Base-by-base conservation (phyloP, 1,140 invertebrate species). In the Magallana gigas region DNA sequence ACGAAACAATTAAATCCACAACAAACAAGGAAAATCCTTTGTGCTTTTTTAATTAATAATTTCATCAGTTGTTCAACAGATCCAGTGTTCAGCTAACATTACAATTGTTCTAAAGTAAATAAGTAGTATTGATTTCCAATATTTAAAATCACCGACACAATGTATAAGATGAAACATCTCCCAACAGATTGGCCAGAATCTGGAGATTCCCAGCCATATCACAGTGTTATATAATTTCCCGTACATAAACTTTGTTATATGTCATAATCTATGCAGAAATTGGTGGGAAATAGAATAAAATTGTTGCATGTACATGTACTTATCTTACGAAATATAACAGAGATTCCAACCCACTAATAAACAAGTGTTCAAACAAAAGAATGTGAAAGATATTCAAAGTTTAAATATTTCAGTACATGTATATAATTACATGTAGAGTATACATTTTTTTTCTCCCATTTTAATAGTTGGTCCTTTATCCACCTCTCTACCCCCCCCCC, bases 31-130 rank as follows among this genome's bases (percentile, higher is more conserved):
- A 58, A 83, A 82, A 59, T 83, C 36, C 23, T 76, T 12, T 29
- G 68, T 71, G 18, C 23, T 76, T 76, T 48, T 48, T 76, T 76
- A 76, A 36, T 76, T 36, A 76, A 76, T 76, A 76, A 76, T 76
- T 76, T 68, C 64, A n/a, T 18, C 64, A 68, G 14, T 68, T 23
- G 5, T 68, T 68, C 36, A 8, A 76, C 68, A 76, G 23, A 76
- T 29, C 36, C 7, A 29, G 23, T 76, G 68, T 76, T 12, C 68
- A 76, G 60, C 14, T 62, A 48, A 48, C 36, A 48, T 48, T 5
- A 7, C 23, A 7, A 36, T 76, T 76, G 18, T 76, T 76, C 68
- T 36, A 64, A n/a, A 29, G 7, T 18, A 29, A 76, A 36, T 23
- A 18, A 29, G 68, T 76, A 29, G 8, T 23, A 71, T 71, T 71